These are phyloP conservation scores for Apeltes quadracus DNA, from an alignment of 2,113 vertebrate species.

Conservation along the genomic window DNA sequence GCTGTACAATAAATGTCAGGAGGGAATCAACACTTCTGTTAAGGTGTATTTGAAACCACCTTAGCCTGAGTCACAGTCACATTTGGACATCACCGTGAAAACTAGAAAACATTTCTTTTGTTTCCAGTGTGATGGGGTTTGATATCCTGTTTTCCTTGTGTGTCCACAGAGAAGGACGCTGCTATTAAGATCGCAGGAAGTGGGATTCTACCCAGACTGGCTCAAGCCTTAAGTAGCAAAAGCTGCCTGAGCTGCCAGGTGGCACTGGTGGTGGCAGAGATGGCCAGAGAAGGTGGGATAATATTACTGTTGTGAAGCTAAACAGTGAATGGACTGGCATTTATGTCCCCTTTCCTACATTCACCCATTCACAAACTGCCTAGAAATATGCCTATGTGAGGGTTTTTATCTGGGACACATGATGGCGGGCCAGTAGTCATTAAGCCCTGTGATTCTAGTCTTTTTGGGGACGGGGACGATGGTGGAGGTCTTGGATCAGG, in stretches of 20 bases:
- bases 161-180: conserved; percentile 80
- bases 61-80: not conserved
- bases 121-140: not conserved
- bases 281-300: conserved; percentile 83
- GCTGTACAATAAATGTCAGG: not conserved
- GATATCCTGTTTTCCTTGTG: not conserved
- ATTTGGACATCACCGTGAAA: not conserved
- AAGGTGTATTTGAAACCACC: not conserved
- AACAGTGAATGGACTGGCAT: too few relatives aligned
- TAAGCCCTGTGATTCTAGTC: too few relatives aligned
- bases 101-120: not conserved
- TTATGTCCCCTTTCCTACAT: too few relatives aligned
- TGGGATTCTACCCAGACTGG: conserved; percentile 80
- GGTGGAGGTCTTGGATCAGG: too few relatives aligned
- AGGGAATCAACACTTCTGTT: not conserved
- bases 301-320: not conserved
- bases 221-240: conserved; percentile 77
- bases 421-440: too few relatives aligned
- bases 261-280: conserved; percentile 85
- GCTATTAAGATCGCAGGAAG: conserved; percentile 76
- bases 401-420: too few relatives aligned
- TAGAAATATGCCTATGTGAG: too few relatives aligned
- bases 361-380: not conserved
- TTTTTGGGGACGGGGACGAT: too few relatives aligned
- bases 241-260: conserved; percentile 79